Conservation (phyloP, 2,888 invertebrate species). For the Ormyrus rosae region DNA sequence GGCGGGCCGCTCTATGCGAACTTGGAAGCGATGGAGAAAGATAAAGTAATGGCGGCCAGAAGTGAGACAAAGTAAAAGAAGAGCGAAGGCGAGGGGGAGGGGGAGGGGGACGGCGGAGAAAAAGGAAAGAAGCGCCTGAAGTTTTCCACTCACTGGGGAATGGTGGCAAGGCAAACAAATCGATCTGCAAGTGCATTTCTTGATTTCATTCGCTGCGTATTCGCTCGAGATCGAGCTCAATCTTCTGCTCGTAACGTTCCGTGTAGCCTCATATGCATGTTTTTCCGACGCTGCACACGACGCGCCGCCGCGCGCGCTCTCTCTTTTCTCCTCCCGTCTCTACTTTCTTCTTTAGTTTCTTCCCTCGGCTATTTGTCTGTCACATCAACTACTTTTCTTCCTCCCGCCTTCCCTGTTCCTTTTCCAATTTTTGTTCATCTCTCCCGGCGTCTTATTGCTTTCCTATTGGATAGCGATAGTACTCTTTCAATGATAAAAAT, state of each 20-base stretch:
- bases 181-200: slow-evolving; percentile 68
- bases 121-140: slow-evolving; percentile 43
- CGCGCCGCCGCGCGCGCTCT: too few species aligned
- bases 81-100: slow-evolving; percentile 5
- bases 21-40: slow-evolving; percentile 14
- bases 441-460: too few species aligned
- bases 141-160: slow-evolving; percentile 50
- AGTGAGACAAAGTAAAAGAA: not conserved
- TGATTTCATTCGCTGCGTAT: slow-evolving; percentile 63
- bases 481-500: too few species aligned
- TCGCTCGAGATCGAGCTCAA: slow-evolving; percentile 35
- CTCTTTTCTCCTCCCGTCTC: not conserved
- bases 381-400: not conserved
- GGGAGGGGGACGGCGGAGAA: not conserved
- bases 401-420: not conserved
- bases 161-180: slow-evolving; percentile 67
- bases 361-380: not conserved
- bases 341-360: not conserved
- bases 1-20: slow-evolving; percentile 1
- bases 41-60: slow-evolving; percentile 38
- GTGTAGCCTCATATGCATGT: slow-evolving; percentile 17
- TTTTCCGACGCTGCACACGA: not conserved
- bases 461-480: too few species aligned
- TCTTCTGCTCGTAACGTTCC: slow-evolving; percentile 28
- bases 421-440: not conserved